Conservation (phyloP, 1,140 invertebrate genomes). For the Drosophila sproati region DNA sequence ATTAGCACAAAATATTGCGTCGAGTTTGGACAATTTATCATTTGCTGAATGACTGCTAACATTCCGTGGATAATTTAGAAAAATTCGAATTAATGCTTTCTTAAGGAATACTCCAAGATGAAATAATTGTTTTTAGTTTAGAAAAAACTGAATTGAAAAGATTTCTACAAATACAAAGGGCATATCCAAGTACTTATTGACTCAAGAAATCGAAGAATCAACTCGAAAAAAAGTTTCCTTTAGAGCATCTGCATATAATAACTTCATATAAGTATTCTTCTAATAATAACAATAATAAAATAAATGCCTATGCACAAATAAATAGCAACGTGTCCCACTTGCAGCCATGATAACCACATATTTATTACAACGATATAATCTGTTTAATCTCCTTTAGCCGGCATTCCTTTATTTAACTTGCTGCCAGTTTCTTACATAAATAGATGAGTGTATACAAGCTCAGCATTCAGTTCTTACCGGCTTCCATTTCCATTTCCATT, state of each 20-base stretch:
- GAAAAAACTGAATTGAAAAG: too few relatives aligned
- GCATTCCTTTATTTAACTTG: slow-evolving; percentile 20
- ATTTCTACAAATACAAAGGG: too few relatives aligned
- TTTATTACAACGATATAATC: slow-evolving; percentile 25
- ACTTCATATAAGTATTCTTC: too few relatives aligned
- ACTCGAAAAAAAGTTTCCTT: too few relatives aligned
- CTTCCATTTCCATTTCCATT: background rate
- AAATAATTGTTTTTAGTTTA: background rate
- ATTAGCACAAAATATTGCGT: slow-evolving; percentile 43
- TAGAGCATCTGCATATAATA: too few relatives aligned
- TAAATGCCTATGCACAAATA: too few relatives aligned
- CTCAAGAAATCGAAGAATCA: too few relatives aligned
- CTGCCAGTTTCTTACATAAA: slow-evolving; percentile 16
- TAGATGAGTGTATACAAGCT: slow-evolving; percentile 29
- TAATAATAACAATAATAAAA: too few relatives aligned
- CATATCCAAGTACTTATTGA: too few relatives aligned
- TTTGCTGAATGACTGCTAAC: background rate
- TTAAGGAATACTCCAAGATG: background rate
- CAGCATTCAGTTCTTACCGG: slow-evolving; percentile 12
- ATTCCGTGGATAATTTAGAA: background rate
- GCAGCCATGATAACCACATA: background rate
- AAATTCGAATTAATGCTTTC: too few relatives aligned
- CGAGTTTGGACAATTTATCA: slow-evolving; percentile 9
- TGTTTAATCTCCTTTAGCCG: slow-evolving; percentile 26
- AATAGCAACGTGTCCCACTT: background rate